phyloP scores from a whole-genome alignment of 2,888 invertebrate species.

The Amphipyra berbera region DNA sequence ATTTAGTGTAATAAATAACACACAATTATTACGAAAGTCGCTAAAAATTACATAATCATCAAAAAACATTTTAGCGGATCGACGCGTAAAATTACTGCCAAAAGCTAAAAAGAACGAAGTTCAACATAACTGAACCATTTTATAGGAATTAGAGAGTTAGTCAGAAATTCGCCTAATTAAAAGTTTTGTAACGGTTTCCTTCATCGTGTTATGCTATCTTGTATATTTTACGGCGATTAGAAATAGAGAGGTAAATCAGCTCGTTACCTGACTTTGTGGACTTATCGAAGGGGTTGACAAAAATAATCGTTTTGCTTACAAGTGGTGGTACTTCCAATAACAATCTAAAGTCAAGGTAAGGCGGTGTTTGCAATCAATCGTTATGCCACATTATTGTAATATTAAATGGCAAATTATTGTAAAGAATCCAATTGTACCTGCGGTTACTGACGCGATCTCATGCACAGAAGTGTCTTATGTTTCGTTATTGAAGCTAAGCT shows the following conservation, averaged over 20 bases:
- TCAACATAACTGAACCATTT: conserved; percentile 14
- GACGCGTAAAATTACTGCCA: conserved; percentile 15
- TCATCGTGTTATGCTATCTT: conserved; percentile 15
- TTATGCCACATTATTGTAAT: too few species aligned
- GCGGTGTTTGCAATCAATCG: too few species aligned
- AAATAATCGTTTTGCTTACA: not conserved
- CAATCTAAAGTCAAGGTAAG: too few species aligned
- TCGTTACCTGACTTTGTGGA: conserved; percentile 27
- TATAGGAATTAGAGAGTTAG: conserved; percentile 6
- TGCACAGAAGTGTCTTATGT: too few species aligned
- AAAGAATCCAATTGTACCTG: too few species aligned
- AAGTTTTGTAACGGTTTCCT: conserved; percentile 34
- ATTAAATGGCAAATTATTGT: too few species aligned
- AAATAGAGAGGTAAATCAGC: conserved; percentile 10
- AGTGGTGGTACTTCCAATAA: not conserved
- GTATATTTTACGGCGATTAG: conserved; percentile 32
- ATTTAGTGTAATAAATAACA: too few species aligned
- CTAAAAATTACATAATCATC: not conserved
- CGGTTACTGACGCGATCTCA: too few species aligned
- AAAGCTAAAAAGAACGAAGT: conserved; percentile 30
- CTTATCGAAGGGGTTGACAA: conserved; percentile 17
- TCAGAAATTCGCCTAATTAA: conserved; percentile 50
- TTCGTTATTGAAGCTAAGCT: too few species aligned
- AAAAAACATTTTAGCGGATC: not conserved
- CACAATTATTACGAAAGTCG: not conserved